Percentiles rank a stretch among this genome's conserved stretches.
Conservation (phyloP, 2,888 invertebrate genomes). For the Cecidostiba fungosa region DNA sequence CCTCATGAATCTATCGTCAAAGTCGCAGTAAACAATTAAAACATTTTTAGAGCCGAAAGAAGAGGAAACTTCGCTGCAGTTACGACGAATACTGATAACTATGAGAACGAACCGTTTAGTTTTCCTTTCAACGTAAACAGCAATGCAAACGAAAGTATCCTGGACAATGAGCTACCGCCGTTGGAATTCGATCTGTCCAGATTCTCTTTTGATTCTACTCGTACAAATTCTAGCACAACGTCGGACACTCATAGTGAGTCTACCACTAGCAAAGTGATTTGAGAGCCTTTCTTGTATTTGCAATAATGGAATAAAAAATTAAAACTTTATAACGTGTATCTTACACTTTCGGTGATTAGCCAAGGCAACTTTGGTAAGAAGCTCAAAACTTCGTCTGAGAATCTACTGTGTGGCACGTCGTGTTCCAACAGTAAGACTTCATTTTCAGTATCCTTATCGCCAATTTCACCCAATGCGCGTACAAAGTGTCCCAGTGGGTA, state of each 20-base stretch:
- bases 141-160: slow-evolving; percentile 19
- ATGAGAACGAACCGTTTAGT: slow-evolving; percentile 43
- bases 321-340: slow-evolving; percentile 62
- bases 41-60: slow-evolving; percentile 63
- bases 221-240: slow-evolving; percentile 29
- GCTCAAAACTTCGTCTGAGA: slow-evolving; percentile 95
- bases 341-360: slow-evolving; percentile 91
- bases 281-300: not conserved
- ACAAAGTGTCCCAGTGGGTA: slow-evolving; percentile 98
- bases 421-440: slow-evolving; percentile 97
- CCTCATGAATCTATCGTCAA: not conserved
- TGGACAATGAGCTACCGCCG: slow-evolving; percentile 15
- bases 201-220: slow-evolving; percentile 52
- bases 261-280: not conserved
- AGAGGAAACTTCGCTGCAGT: slow-evolving; percentile 57
- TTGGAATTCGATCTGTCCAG: slow-evolving; percentile 38
- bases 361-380: slow-evolving; percentile 95
- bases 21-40: not conserved
- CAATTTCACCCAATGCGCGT: slow-evolving; percentile 93
- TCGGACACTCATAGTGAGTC: slow-evolving; percentile 19
- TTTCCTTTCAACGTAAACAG: slow-evolving; percentile 40
- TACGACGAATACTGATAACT: slow-evolving; percentile 33
- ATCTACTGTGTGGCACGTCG: slow-evolving; percentile 97
- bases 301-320: not conserved
- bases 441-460: slow-evolving; percentile 97